Conservation (phyloP, 2,113 vertebrate species). For the Notothenia coriiceps region DNA sequence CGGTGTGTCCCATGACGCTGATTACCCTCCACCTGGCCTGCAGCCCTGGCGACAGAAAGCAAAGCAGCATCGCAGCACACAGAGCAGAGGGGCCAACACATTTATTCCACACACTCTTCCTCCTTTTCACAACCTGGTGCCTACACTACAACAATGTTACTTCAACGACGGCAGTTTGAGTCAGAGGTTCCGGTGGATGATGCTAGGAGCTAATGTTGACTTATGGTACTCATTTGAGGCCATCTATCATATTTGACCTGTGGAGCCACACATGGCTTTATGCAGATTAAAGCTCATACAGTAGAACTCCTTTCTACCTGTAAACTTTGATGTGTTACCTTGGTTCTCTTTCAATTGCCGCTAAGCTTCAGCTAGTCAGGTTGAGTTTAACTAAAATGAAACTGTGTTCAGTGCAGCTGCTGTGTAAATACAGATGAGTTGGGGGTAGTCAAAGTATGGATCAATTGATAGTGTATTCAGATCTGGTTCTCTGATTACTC, state of each 20-base stretch:
- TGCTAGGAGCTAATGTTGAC: not conserved
- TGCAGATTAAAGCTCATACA: not conserved
- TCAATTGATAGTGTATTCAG: slow-evolving; percentile 20
- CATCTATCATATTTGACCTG: not conserved
- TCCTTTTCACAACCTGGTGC: not conserved
- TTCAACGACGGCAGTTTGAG: not conserved
- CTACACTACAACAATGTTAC: not conserved
- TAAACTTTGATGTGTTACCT: not conserved
- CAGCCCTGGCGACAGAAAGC: no score
- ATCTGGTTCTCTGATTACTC: slow-evolving; percentile 53
- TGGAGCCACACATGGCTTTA: no score
- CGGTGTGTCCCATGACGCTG: no score
- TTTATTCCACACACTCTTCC: not conserved
- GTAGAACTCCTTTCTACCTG: not conserved
- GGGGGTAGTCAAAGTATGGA: slow-evolving; percentile 45
- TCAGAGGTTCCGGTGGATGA: not conserved
- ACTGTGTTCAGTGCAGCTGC: not conserved
- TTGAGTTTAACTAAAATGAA: not conserved
- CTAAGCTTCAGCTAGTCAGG: not conserved
- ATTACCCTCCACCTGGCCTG: no score
- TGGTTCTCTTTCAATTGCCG: not conserved
- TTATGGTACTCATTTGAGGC: not conserved
- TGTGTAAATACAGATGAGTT: slow-evolving; percentile 47
- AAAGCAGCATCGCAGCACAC: no score
- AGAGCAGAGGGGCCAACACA: no score